Conservation (phyloP, 2,888 invertebrate species). For the Drosophila atripex region DNA sequence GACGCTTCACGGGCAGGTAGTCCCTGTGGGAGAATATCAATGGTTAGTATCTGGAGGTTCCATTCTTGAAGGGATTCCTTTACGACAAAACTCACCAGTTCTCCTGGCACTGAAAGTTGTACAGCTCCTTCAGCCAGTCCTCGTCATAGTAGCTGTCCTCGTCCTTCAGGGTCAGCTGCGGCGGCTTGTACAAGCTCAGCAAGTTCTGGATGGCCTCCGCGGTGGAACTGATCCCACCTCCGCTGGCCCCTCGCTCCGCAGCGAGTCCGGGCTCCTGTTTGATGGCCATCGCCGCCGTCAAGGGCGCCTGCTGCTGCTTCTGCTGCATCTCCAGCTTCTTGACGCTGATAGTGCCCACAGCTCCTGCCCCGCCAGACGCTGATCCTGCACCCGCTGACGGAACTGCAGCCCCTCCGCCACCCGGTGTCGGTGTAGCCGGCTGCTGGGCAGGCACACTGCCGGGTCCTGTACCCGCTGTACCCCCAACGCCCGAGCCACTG, state of each 20-base stretch:
- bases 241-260: not conserved
- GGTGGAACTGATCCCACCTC: constrained; percentile 42
- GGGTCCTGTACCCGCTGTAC: constrained; percentile 35
- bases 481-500: constrained; percentile 19
- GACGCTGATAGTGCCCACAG: constrained; percentile 76
- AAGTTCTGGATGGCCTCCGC: constrained; percentile 78
- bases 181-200: constrained; percentile 87
- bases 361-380: not conserved
- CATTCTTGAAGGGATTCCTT: not conserved
- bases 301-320: constrained; percentile 29
- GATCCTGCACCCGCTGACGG: constrained; percentile 32
- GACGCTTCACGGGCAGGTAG: constrained; percentile 95
- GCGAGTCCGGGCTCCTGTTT: constrained; percentile 63
- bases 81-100: constrained; percentile 88
- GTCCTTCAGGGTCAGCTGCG: constrained; percentile 90
- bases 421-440: constrained; percentile 54
- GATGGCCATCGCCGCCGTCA: constrained; percentile 35
- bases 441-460: constrained; percentile 78
- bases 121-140: constrained; percentile 92
- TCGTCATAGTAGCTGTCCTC: constrained; percentile 91
- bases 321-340: constrained; percentile 80
- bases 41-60: too few species aligned
- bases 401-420: constrained; percentile 1
- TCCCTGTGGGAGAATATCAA: constrained; percentile 86
- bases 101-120: constrained; percentile 93